Percentiles rank a stretch among this genome's conserved stretches.
Conservation (phyloP, 2,888 invertebrate genomes). For the Cordilura impudica region DNA sequence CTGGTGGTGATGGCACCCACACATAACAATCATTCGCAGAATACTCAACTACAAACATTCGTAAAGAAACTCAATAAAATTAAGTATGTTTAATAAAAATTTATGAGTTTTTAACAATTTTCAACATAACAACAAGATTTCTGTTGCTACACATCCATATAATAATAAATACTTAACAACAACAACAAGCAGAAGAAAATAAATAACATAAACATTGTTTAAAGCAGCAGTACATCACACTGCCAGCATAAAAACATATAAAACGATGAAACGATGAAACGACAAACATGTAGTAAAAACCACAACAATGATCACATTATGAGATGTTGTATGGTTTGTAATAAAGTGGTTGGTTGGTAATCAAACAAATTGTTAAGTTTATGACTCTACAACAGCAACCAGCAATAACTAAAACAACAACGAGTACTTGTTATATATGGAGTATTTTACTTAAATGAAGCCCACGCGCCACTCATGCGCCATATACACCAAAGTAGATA, state of each 20-base stretch:
- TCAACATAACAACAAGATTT: neutral
- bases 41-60: neutral
- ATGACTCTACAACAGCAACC: constrained; percentile 59
- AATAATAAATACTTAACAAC: neutral
- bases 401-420: constrained; percentile 29
- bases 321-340: constrained; percentile 37
- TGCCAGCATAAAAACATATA: constrained; percentile 12
- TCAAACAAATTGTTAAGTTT: constrained; percentile 71
- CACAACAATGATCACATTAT: constrained; percentile 52
- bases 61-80: constrained; percentile 36
- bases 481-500: constrained; percentile 28
- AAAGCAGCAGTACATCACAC: constrained; percentile 49
- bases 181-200: neutral
- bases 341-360: constrained; percentile 55
- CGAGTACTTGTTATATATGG: neutral
- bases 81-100: constrained; percentile 69
- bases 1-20: constrained; percentile 44
- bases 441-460: constrained; percentile 43
- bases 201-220: constrained; percentile 23
- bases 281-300: constrained; percentile 43
- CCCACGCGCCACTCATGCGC: constrained; percentile 70
- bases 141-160: neutral
- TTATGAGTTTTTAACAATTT: constrained; percentile 69
- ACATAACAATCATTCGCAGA: neutral
- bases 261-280: constrained; percentile 29